Evolutionary conservation across 23 tunicate genomes (phyloP), one percentile per base, ranked within the genome.

Genomic region (Corella eumyota): DNA sequence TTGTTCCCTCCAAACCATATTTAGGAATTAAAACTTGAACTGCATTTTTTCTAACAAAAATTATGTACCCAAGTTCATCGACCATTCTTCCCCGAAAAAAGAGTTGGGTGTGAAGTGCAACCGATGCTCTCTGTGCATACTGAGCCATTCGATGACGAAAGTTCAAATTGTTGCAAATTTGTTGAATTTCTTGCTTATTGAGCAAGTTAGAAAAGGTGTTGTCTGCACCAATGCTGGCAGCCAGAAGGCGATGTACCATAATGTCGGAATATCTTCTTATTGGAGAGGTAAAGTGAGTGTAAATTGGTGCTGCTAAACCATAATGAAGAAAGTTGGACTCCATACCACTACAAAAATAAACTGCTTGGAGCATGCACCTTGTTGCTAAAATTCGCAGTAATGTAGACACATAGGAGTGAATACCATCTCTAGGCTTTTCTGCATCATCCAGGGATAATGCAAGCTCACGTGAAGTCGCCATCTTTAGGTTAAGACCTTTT

Each of bases 201-300:
- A 92, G 60, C 4, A 92, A 64, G 0, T 75, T 75, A n/a, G 93
- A 45, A 33, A 66, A 75, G 0, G 98, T 92, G 28, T 44, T 36
- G 34, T 92, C 98, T 2, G 86, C 98, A 7, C 76, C 98, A 52
- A 92, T 92, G 69, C 79, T 78, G 3, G 98, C 98, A 24, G 98
- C 93, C 22, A 92, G 72, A 13, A 83, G 70, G 15, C 98, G 47
- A 36, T 92, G 98, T 1, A 77, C 98, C 77, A 92, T 75, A 0
- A 92, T 75, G 55, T 92, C 98, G 23, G 98, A 83, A 58, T 92
- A 92, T 9, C 98, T 51, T n/a, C 98, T 60, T 30, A 92, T 92
- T 21, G 98, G 98, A 1, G 98, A 92, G 1, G 98, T 92, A 48
- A 92, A 92, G 58, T 92, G 98, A 0, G 98, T 92, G 76, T 92